Base-by-base conservation (phyloP, 1,140 invertebrate genomes). In the Episyrphus balteatus region DNA sequence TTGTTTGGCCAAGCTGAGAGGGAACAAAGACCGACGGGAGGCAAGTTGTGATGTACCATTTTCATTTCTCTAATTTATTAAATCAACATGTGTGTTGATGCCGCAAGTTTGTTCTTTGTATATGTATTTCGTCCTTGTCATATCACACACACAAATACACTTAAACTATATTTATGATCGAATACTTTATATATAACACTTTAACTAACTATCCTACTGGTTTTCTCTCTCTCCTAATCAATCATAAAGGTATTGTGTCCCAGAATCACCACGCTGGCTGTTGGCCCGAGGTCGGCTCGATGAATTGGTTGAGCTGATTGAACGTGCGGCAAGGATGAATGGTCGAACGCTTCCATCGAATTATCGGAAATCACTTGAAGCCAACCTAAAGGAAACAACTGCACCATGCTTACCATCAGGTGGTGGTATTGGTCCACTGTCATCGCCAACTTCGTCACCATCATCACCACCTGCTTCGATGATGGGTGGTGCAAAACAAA, bases 261-360 rank as follows among this genome's bases (percentile, higher is more conserved):
- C 86, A 1, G 87, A 90, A 73, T 90, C 86, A 2, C 86, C 87
- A n/a, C 74, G 86, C 52, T 92, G 88, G 88, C 67, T 91, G 13
- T 62, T 90, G 13, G 80, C 83, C 5, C 76, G 83, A 58, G 84
- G 84, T n/a, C 75, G 77, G 53, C 73, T 75, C 5, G 73, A 82
- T 45, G 78, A 84, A 71, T 78, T 86, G 0, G 73, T 79, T 55
- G 59, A 58, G 26, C 78, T 88, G 44, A 62, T 92, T 42, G 68
- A 79, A 57, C 73, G 73, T 53, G 86, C 85, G 3, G 82, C 85
- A 1, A 69, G 66, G 36, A 75, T 76, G 49, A 84, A 83, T 57
- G 72, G 73, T 42, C 72, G 69, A 42, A 68, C 70, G 33, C 59
- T 81, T 33, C 77, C 80, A 3, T 55, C 65, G 1, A 80, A 81